phyloP scores from a whole-genome alignment of 1,140 invertebrate genomes.

The Phymastichus coffea region DNA sequence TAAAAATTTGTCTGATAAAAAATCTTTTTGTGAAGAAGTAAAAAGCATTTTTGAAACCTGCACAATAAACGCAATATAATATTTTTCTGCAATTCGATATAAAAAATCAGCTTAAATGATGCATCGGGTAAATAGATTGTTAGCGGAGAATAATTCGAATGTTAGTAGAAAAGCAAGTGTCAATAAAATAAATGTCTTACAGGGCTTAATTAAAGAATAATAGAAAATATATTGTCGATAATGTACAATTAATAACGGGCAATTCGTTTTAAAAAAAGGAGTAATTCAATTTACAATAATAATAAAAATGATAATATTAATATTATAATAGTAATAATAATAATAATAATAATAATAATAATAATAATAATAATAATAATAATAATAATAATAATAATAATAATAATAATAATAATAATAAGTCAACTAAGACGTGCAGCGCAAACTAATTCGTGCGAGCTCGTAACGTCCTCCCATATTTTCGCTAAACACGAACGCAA shows the following conservation, averaged over 20 bases:
- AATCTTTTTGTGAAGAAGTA: too few species aligned
- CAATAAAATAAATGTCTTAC: constrained; percentile 17
- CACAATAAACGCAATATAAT: too few species aligned
- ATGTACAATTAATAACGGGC: constrained; percentile 23
- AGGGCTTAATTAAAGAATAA: constrained; percentile 20
- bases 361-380: too few species aligned
- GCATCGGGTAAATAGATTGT: too few species aligned
- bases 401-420: constrained; percentile 12
- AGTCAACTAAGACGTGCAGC: constrained; percentile 9
- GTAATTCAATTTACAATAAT: constrained; percentile 11
- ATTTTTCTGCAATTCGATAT: background rate
- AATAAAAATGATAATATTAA: constrained; percentile 12
- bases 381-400: constrained; percentile 6
- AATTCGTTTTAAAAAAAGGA: constrained; percentile 20
- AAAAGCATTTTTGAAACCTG: too few species aligned
- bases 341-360: constrained; percentile 16
- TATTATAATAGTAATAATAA: constrained; percentile 7
- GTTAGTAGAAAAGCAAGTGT: constrained; percentile 12
- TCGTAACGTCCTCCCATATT: constrained; percentile 1
- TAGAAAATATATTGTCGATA: constrained; percentile 28
- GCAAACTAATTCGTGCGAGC: constrained; percentile 3
- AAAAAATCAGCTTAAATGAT: too few species aligned
- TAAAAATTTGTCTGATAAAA: too few species aligned
- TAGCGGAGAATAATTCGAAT: constrained; percentile 11
- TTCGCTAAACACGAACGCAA: constrained; percentile 17